Evolutionary conservation across 2,113 vertebrate genomes (phyloP).

Genomic region (Nipponia nippon): DNA sequence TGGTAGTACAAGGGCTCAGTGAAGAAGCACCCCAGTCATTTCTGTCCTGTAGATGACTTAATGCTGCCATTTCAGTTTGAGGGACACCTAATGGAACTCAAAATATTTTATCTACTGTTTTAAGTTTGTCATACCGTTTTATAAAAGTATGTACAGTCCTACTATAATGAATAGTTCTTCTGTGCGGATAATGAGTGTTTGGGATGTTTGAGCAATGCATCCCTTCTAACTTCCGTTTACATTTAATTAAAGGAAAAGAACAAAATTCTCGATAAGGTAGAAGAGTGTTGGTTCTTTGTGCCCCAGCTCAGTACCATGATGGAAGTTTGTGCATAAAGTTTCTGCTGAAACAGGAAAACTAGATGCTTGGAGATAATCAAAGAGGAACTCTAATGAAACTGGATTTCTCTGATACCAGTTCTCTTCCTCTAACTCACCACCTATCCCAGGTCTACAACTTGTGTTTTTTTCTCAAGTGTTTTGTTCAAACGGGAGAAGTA

Average conservation of each 20-base stretch:
- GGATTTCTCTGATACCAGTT: not conserved
- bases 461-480: accelerated
- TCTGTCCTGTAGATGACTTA: not conserved
- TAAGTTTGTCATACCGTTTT: not conserved
- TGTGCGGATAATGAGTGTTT: not conserved
- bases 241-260: not conserved
- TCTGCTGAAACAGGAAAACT: not conserved
- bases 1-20: not conserved
- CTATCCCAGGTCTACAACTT: not conserved
- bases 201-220: not conserved
- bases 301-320: not conserved
- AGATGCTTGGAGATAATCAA: not conserved
- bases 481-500: not conserved
- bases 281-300: not conserved
- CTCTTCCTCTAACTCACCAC: not conserved
- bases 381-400: not conserved
- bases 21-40: not conserved
- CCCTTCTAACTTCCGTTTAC: not conserved
- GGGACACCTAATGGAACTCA: not conserved
- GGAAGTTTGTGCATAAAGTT: not conserved
- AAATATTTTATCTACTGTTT: not conserved
- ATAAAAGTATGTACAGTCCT: not conserved
- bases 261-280: not conserved
- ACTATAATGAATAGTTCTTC: not conserved
- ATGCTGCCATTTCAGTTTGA: not conserved